These are phyloP conservation scores for Sebastes goodei DNA, from an alignment of 2,797 vertebrate genomes.

Conservation along the genomic window DNA sequence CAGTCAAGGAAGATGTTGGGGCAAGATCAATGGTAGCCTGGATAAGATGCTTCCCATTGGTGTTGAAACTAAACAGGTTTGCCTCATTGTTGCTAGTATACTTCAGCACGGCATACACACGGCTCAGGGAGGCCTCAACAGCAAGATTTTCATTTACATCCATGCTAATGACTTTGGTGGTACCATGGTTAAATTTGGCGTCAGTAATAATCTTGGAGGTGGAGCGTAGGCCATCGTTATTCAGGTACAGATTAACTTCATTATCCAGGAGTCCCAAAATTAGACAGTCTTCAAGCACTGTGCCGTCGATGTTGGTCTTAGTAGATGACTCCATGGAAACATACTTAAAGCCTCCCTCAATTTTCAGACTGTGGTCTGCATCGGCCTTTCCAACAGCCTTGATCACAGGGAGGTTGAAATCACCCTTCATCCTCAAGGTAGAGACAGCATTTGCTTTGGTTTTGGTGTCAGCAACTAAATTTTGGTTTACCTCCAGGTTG, in stretches of 20 bases:
- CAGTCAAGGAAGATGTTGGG: slow-evolving; percentile 74
- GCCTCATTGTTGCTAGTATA: slow-evolving; percentile 83
- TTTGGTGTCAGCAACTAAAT: slow-evolving; percentile 86
- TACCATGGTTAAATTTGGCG: slow-evolving; percentile 70
- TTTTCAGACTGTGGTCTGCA: slow-evolving; percentile 81
- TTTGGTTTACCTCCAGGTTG: slow-evolving; percentile 85
- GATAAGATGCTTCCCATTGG: slow-evolving; percentile 82
- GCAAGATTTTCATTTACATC: slow-evolving; percentile 86
- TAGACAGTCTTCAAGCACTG: slow-evolving; percentile 67
- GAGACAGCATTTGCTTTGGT: slow-evolving; percentile 82
- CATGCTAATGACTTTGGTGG: slow-evolving; percentile 78
- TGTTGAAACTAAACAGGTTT: slow-evolving; percentile 69
- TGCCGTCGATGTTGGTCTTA: slow-evolving; percentile 82
- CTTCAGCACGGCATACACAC: slow-evolving; percentile 84
- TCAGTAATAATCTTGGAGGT: slow-evolving; percentile 80
- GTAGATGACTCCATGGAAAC: slow-evolving; percentile 85
- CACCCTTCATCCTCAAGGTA: slow-evolving; percentile 80
- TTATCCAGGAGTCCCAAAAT: slow-evolving; percentile 83
- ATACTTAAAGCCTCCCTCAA: slow-evolving; percentile 83
- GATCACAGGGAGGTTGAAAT: slow-evolving; percentile 78
- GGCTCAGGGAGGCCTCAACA: slow-evolving; percentile 82
- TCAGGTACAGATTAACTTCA: slow-evolving; percentile 85
- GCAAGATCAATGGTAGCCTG: slow-evolving; percentile 84
- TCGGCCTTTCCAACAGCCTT: slow-evolving; percentile 76
- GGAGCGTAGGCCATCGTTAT: slow-evolving; percentile 84